Conservation (phyloP, 2,113 vertebrate species). For the Neogobius melanostomus region DNA sequence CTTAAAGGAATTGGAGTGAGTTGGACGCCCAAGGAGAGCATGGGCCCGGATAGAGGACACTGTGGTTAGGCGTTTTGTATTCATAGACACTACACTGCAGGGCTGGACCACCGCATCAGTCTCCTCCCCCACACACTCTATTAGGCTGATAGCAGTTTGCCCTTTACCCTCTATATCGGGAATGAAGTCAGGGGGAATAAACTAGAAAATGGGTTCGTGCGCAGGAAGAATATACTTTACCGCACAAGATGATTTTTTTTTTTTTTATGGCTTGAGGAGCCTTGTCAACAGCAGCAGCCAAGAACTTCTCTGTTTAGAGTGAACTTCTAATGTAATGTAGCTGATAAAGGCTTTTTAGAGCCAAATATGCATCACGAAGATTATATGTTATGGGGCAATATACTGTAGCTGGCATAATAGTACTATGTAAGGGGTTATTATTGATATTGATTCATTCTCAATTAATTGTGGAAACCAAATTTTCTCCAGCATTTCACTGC, state of each 20-base stretch:
- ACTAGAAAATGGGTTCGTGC: slow-evolving; percentile 26
- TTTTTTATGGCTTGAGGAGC: not conserved
- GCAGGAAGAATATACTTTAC: slow-evolving; percentile 19
- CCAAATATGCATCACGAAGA: not conserved
- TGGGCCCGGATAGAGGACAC: slow-evolving; percentile 53
- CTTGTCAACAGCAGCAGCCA: not conserved
- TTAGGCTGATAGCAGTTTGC: slow-evolving; percentile 59
- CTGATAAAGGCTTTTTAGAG: not conserved
- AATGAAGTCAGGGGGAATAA: slow-evolving; percentile 49
- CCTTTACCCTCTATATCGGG: slow-evolving; percentile 51
- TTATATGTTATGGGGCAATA: not conserved
- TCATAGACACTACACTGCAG: slow-evolving; percentile 56
- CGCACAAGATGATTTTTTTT: not conserved
- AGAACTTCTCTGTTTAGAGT: not conserved
- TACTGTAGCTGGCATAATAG: not conserved
- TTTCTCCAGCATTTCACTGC: no score
- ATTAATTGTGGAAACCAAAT: not conserved
- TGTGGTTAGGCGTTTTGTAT: slow-evolving; percentile 57
- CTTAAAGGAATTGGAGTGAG: slow-evolving; percentile 66
- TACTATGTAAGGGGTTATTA: not conserved
- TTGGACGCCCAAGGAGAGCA: slow-evolving; percentile 43
- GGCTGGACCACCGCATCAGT: slow-evolving; percentile 49
- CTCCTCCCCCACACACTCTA: slow-evolving; percentile 46
- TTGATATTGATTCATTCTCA: not conserved
- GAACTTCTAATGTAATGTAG: not conserved